Percentiles rank a stretch among this genome's conserved stretches.
phyloP scores from a whole-genome alignment of 2,888 invertebrate species.

The Eubasilissa splendida region DNA sequence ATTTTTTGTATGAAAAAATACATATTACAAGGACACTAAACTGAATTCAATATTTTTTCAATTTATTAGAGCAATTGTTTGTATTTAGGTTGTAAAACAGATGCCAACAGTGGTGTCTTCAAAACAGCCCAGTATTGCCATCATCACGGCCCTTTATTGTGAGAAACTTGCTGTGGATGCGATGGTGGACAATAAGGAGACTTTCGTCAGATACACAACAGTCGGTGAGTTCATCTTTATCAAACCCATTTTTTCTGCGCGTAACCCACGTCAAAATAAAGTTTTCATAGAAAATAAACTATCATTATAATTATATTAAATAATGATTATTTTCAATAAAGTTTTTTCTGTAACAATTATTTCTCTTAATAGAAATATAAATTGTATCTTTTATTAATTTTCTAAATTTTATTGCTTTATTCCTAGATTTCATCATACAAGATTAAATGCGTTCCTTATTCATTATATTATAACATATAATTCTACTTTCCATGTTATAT shows the following conservation, averaged over 20 bases:
- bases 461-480: not conserved
- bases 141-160: constrained; percentile 96
- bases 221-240: constrained; percentile 82
- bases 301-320: not conserved
- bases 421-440: not conserved
- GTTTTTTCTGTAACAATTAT: no score
- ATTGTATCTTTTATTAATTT: no score
- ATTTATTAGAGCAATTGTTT: not conserved
- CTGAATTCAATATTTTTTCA: not conserved
- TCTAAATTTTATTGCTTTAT: no score
- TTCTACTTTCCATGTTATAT: no score
- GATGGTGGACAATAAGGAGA: constrained; percentile 97
- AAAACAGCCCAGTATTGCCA: constrained; percentile 97
- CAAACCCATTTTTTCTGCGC: no score
- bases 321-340: not conserved
- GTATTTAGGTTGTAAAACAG: constrained; percentile 86
- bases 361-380: no score
- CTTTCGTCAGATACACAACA: constrained; percentile 95
- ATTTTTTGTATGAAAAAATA: no score
- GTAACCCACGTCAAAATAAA: no score
- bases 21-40: not conserved
- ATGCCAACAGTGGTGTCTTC: constrained; percentile 92
- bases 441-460: constrained; percentile 1
- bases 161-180: constrained; percentile 98
- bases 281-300: no score